Evolutionary conservation across 2,888 invertebrate genomes (phyloP).

Genomic region (Nebria salina): DNA sequence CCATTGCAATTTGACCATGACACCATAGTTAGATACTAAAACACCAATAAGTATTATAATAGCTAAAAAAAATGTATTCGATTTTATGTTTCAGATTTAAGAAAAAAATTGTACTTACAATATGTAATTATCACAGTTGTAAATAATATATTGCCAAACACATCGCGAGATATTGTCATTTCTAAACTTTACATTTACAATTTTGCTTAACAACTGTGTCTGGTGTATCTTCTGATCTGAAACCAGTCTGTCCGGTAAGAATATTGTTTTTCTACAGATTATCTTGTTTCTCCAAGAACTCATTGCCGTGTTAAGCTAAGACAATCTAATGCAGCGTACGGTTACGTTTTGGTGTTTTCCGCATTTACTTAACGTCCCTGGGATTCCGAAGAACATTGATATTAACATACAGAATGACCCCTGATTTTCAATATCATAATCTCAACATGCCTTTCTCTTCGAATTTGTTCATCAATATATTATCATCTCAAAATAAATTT

Average conservation of each 20-base stretch:
- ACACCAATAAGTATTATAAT: constrained; percentile 7
- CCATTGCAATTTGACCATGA: constrained; percentile 27
- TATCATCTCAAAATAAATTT: background rate
- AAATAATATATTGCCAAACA: constrained; percentile 16
- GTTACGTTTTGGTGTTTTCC: constrained; percentile 26
- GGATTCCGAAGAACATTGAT: constrained; percentile 23
- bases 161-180: constrained; percentile 25
- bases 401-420: background rate
- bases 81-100: background rate
- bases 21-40: constrained; percentile 3
- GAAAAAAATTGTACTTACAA: constrained; percentile 6
- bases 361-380: constrained; percentile 1
- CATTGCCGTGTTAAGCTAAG: constrained; percentile 13
- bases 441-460: background rate
- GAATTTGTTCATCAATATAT: background rate
- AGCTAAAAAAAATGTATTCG: background rate
- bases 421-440: background rate
- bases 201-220: background rate
- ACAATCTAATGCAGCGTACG: background rate
- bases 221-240: constrained; percentile 8
- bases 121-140: constrained; percentile 15
- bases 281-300: constrained; percentile 23
- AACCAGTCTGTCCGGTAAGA: constrained; percentile 32
- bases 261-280: constrained; percentile 22
- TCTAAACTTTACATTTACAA: constrained; percentile 9